Evolutionary conservation across 2,113 vertebrate species (phyloP).

Genomic region (Xyrauchen texanus): DNA sequence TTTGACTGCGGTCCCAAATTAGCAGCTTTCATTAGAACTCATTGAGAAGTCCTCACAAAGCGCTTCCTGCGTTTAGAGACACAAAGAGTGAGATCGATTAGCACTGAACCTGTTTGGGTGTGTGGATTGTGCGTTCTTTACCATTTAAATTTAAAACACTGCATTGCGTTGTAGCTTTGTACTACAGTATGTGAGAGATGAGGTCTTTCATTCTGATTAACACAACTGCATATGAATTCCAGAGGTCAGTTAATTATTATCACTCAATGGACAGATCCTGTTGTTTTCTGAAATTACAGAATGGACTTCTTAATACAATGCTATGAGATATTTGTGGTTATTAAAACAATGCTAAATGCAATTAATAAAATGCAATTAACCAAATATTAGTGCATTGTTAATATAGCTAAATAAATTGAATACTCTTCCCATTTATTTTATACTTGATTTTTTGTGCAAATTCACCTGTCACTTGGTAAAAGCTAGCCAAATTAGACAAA

Average conservation of each 20-base stretch:
- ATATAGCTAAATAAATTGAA: too few relatives aligned
- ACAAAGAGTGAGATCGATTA: slow-evolving; percentile 56
- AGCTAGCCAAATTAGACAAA: too few relatives aligned
- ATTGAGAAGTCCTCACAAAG: slow-evolving; percentile 63
- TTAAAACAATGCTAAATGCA: too few relatives aligned
- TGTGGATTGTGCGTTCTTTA: slow-evolving; percentile 22
- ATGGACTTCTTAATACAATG: too few relatives aligned
- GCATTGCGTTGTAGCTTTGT: slow-evolving; percentile 32
- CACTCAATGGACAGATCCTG: background rate
- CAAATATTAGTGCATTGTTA: too few relatives aligned
- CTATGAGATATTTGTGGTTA: too few relatives aligned
- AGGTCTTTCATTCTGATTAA: slow-evolving; percentile 13
- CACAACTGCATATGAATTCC: slow-evolving; percentile 8
- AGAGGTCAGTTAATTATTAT: background rate
- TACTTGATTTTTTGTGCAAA: too few relatives aligned
- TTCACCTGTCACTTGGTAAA: too few relatives aligned
- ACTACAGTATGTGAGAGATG: slow-evolving; percentile 5
- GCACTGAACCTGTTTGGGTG: slow-evolving; percentile 34
- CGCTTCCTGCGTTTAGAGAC: slow-evolving; percentile 55
- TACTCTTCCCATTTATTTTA: too few relatives aligned
- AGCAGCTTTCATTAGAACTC: slow-evolving; percentile 61
- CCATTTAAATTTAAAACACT: slow-evolving; percentile 33
- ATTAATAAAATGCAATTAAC: too few relatives aligned
- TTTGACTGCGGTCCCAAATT: slow-evolving; percentile 65
- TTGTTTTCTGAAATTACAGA: too few relatives aligned